phyloP scores from a whole-genome alignment of 1,140 invertebrate genomes.

The Leptestheria dahalacensis region DNA sequence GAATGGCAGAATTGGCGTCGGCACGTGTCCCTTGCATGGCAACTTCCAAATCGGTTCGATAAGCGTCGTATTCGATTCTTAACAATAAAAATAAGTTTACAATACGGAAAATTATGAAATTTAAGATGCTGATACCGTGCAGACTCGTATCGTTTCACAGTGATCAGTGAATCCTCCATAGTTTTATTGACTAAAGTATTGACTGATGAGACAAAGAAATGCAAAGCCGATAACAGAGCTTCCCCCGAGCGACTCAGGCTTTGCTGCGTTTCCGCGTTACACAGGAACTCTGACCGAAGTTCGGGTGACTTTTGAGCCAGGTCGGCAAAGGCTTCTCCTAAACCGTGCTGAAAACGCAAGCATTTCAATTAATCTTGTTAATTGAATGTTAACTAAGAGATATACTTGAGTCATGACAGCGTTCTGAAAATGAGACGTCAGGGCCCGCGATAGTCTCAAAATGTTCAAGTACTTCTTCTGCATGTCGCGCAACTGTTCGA shows the following conservation, averaged over 20 bases:
- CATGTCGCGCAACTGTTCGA: constrained; percentile 80
- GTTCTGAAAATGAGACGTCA: constrained; percentile 76
- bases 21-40: constrained; percentile 44
- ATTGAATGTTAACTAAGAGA: neutral
- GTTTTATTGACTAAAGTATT: constrained; percentile 92
- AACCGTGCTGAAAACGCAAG: constrained; percentile 40
- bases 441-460: constrained; percentile 61
- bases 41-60: constrained; percentile 77
- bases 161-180: constrained; percentile 88
- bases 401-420: constrained; percentile 66
- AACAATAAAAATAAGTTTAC: constrained; percentile 19
- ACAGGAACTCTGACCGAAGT: constrained; percentile 83
- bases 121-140: constrained; percentile 44
- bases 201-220: constrained; percentile 90
- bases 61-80: constrained; percentile 93
- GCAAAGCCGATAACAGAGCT: constrained; percentile 72
- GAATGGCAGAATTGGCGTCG: constrained; percentile 38
- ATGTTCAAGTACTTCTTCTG: constrained; percentile 84
- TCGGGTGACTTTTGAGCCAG: constrained; percentile 87
- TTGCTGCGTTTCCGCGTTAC: constrained; percentile 88
- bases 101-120: constrained; percentile 7
- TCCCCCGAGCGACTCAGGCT: constrained; percentile 89
- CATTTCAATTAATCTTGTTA: neutral
- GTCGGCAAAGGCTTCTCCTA: constrained; percentile 86
- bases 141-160: constrained; percentile 81